phyloP scores from a whole-genome alignment of 2,113 vertebrate species.

The Clarias batrachus region DNA sequence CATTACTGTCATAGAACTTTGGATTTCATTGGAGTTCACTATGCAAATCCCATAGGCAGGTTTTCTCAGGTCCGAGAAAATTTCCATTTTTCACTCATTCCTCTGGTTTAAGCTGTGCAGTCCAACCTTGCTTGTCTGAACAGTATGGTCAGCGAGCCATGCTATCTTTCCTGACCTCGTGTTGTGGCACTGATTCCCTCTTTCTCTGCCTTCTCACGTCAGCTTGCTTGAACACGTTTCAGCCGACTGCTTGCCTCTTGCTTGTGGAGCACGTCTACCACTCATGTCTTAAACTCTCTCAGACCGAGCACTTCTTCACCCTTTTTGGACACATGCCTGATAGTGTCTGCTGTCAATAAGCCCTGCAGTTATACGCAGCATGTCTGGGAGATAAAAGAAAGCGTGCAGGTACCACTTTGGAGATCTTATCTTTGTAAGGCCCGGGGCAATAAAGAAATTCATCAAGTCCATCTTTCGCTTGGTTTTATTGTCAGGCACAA shows the following conservation, averaged over 20 bases:
- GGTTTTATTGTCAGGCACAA: too few species aligned
- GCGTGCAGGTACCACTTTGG: constrained; percentile 7
- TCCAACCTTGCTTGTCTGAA: constrained; percentile 3
- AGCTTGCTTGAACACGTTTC: neutral
- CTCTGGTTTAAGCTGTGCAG: neutral
- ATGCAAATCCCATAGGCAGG: too few species aligned
- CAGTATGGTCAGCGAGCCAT: neutral
- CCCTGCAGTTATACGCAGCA: constrained; percentile 1
- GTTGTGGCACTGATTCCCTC: constrained; percentile 6
- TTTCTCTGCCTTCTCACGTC: neutral
- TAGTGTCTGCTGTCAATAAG: neutral
- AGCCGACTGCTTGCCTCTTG: neutral
- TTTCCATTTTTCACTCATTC: too few species aligned
- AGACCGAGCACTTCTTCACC: neutral
- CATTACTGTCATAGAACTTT: too few species aligned
- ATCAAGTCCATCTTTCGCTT: too few species aligned
- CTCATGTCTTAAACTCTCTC: neutral
- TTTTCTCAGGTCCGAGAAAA: too few species aligned
- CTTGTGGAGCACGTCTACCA: neutral
- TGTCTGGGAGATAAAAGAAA: constrained; percentile 10
- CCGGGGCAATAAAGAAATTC: too few species aligned
- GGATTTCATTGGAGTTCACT: too few species aligned
- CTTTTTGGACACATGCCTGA: neutral
- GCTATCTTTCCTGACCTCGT: constrained; percentile 7
- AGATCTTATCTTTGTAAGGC: constrained; percentile 1